Base-by-base conservation (phyloP, 1,140 invertebrate species). In the Drepana arcuata region DNA sequence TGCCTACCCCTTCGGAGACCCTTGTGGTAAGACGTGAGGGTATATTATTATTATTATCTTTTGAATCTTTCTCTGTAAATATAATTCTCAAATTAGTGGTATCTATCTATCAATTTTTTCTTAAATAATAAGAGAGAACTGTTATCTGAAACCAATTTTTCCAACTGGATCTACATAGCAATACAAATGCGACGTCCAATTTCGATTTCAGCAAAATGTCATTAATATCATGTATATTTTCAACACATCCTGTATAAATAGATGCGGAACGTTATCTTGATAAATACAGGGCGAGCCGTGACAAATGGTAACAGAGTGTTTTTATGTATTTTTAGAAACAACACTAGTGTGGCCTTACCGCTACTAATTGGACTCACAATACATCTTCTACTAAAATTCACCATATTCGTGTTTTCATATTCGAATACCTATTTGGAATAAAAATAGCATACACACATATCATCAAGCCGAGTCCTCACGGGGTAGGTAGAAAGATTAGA, bases 271-370 rank as follows among this genome's bases (percentile, higher is more conserved):
- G 44, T 45, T 54, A 72, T 75, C 71, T 68, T 78, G 75, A 80
- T 80, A 80, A 77, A 78, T 68, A 75, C 65, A 66, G 48, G 61
- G 69, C 58, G 63, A 56, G 52, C 64, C 58, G 72, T 80, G 75
- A 80, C 73, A 75, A 80, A 80, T 75, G 71, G 71, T 69, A 65
- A 72, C 71, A 62, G 73, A 66, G 71, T 81, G 73, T 78, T 81
- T 77, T 74, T 67, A 68, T 52, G 57, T 80, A 80, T 81, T 81
- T 81, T 78, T 81, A 75, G 72, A 69, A 48, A 61, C 44, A 54
- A 58, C 61, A 43, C 39, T 36, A 41, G 44, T 34, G 50, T 55
- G 50, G 57, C 54, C 60, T 49, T 50, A 35, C 44, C 35, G 23
- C 21, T 67, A 70, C 75, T 80, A 80, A 80, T 80, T 80, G 71